These are phyloP conservation scores for Pteromalus puparum DNA, from an alignment of 1,140 invertebrate genomes.

Conservation along the genomic window DNA sequence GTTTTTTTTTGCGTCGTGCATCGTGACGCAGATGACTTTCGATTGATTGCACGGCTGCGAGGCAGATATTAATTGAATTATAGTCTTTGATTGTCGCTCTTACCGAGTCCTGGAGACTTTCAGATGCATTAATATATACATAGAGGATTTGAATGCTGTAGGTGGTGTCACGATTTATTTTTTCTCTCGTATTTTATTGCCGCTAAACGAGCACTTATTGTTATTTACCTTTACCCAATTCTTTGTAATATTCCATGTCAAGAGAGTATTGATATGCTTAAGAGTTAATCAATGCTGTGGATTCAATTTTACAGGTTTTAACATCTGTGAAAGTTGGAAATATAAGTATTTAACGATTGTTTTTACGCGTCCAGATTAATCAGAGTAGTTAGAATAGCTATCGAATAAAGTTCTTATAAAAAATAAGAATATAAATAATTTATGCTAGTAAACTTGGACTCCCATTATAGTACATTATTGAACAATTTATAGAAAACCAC, in stretches of 20 bases:
- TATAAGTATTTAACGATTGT: too few relatives aligned
- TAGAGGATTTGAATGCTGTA: not conserved
- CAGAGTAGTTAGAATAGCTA: not conserved
- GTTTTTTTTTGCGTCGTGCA: not conserved
- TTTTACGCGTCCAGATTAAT: too few relatives aligned
- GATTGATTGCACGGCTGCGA: not conserved
- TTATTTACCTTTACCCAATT: not conserved
- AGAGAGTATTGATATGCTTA: not conserved
- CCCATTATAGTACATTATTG: not conserved
- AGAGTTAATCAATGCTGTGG: too few relatives aligned
- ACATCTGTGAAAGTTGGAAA: not conserved
- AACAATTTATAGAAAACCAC: not conserved
- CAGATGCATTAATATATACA: not conserved
- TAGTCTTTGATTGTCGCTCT: not conserved
- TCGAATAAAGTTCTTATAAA: too few relatives aligned
- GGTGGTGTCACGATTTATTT: not conserved
- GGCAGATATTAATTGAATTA: slow-evolving; percentile 4
- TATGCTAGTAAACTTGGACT: not conserved
- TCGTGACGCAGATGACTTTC: not conserved
- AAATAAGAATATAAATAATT: too few relatives aligned
- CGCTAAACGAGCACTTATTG: not conserved
- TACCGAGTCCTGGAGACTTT: not conserved
- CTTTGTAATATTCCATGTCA: not conserved
- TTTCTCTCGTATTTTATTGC: not conserved
- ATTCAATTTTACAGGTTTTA: not conserved